Conservation (phyloP, 2,797 vertebrate genomes). For the Rhyacichthys aspro region DNA sequence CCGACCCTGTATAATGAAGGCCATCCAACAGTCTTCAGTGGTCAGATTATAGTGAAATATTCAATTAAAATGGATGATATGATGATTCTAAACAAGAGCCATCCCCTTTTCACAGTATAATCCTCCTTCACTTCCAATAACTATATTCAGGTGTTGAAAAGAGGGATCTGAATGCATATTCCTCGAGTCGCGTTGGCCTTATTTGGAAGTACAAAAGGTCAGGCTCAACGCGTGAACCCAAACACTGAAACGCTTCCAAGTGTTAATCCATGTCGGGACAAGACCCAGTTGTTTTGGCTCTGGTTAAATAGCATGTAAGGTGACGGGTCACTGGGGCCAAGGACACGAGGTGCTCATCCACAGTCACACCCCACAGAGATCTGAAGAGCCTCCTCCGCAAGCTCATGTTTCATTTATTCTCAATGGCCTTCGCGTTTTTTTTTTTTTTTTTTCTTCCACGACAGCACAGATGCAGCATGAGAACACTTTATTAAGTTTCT, state of each 20-base stretch:
- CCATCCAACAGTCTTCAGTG: constrained; percentile 31
- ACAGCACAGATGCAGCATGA: background rate
- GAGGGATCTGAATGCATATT: background rate
- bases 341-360: constrained; percentile 20
- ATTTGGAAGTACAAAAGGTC: background rate
- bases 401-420: background rate
- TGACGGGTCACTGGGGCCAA: constrained; percentile 11
- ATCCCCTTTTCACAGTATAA: background rate
- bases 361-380: constrained; percentile 14
- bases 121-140: constrained; percentile 3
- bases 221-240: background rate
- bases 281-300: constrained; percentile 21
- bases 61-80: background rate
- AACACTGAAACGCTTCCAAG: constrained; percentile 1
- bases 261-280: constrained; percentile 51
- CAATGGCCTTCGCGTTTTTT: background rate
- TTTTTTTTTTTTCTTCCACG: too few species aligned
- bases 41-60: constrained; percentile 31
- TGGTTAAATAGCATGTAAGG: constrained; percentile 1
- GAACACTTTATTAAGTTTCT: too few species aligned
- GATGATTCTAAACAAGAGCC: background rate
- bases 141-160: constrained; percentile 15
- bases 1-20: constrained; percentile 51
- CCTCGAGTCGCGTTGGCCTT: background rate
- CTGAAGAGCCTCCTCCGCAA: background rate